Evolutionary conservation across 2,113 vertebrate genomes (phyloP).

Genomic region (Eubucco bourcierii): DNA sequence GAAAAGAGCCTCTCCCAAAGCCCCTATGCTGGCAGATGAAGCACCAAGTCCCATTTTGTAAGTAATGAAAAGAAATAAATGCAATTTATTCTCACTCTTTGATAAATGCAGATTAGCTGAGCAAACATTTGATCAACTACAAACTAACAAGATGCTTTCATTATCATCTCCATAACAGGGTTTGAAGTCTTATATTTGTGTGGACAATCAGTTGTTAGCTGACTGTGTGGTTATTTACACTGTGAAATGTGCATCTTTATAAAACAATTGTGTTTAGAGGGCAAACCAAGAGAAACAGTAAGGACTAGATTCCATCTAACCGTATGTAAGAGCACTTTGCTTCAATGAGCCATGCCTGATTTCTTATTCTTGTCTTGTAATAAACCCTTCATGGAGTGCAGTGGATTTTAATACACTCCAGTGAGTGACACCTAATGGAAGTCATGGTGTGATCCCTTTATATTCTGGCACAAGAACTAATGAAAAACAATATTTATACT

Average conservation of each 20-base stretch:
- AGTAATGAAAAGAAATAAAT: neutral
- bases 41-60: neutral
- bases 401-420: neutral
- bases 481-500: neutral
- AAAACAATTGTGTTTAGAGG: neutral
- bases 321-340: neutral
- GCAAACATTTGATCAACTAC: neutral
- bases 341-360: neutral
- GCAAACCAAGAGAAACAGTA: neutral
- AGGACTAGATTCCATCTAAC: neutral
- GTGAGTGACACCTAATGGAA: neutral
- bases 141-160: neutral
- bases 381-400: neutral
- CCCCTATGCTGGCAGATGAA: no score
- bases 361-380: neutral
- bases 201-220: neutral
- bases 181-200: neutral
- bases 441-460: neutral
- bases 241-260: neutral
- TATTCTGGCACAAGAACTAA: neutral
- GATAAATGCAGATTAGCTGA: neutral
- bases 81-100: neutral
- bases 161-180: neutral
- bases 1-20: no score
- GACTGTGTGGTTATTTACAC: neutral